Percentiles rank a stretch among this genome's conserved stretches.
These are phyloP conservation scores for Zaprionus taronus DNA, from an alignment of 1,140 invertebrate genomes.

Conservation along the genomic window DNA sequence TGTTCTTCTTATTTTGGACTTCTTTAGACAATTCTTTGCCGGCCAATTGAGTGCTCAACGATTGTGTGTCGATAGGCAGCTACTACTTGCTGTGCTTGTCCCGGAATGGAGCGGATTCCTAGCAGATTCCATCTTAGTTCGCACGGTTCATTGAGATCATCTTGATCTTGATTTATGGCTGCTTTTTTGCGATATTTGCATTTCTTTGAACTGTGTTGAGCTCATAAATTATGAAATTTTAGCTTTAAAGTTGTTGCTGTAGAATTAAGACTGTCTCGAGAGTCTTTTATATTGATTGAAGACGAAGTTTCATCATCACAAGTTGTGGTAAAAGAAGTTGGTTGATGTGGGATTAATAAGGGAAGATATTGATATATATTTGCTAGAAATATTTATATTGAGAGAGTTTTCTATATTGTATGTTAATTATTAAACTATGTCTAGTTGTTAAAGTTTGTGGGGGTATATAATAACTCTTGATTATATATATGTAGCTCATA, in stretches of 20 bases:
- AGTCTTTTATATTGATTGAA: background rate
- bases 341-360: background rate
- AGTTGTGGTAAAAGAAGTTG: background rate
- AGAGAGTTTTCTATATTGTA: too few species aligned
- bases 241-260: background rate
- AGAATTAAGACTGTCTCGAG: background rate
- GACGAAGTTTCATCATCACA: background rate
- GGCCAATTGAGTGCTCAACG: constrained; percentile 1
- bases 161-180: background rate
- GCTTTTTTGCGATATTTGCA: background rate
- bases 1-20: constrained; percentile 20
- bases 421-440: too few species aligned
- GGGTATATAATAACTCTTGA: too few species aligned
- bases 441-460: too few species aligned
- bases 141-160: background rate
- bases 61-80: background rate
- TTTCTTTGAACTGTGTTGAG: background rate
- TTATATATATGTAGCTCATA: too few species aligned
- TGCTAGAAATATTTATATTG: background rate
- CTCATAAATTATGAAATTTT: background rate
- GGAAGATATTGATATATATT: background rate
- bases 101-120: background rate
- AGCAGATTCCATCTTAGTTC: background rate
- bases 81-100: background rate
- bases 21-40: constrained; percentile 51